Base-by-base conservation (phyloP, 2,113 vertebrate species). In the Candoia aspera region DNA sequence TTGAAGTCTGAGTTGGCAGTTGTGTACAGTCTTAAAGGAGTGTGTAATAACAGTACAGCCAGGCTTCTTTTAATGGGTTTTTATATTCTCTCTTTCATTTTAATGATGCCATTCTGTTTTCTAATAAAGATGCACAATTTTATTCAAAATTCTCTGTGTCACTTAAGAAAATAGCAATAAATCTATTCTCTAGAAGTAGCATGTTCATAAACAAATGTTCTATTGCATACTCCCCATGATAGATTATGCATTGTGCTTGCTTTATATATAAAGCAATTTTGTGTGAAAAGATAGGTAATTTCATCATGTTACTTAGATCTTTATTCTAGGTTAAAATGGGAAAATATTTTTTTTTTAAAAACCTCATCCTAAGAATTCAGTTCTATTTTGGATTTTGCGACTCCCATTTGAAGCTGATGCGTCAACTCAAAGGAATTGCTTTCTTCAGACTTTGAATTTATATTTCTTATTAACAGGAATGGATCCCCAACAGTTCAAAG, bases 401-500 rank as follows among this genome's bases (percentile, higher is more conserved):
- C 92, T 96, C 95, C 89, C 93, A 94, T 96, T 95, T 95, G 94
- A 95, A 92, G 93, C 92, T 95, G 94, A 94, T 95, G 92, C 94
- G 89, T 93, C 91, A 91, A 93, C 92, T 93, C 92, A 58, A 92
- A 94, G 95, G 95, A 93, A 95, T 96, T 95, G 90, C 86, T 96
- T 96, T 96, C 93, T 94, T 94, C 93, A 90, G 91, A 95, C 91
- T 96, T 95, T 59, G 92, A 95, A 95, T 96, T 96, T 97, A 95
- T 96, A 91, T 97, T 97, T 96, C 94, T 93, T 94, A 92, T 96
- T 95, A 94, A 94, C 96, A 99, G 99, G 99, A 91, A 97, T 99
- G 93, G 99, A 99, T 96, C 98, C 99, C 0, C 97, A 98, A 94
- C 99, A 99, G 58, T 99, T 99, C 97, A 97, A 98, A 95, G 97